Conservation (phyloP, 2,797 vertebrate species). For the Acropternis orthonyx region DNA sequence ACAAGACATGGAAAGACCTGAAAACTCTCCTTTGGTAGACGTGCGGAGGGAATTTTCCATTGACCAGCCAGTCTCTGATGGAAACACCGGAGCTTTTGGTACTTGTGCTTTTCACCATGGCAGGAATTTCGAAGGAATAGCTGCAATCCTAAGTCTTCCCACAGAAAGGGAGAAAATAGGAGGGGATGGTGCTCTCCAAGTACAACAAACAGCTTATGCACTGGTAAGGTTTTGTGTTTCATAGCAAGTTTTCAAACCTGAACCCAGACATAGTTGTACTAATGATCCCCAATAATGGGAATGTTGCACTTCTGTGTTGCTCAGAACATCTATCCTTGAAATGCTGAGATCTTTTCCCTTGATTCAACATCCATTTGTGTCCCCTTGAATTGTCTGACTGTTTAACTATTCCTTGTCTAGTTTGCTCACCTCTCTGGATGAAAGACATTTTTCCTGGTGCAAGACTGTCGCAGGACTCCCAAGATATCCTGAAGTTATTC, state of each 20-base stretch:
- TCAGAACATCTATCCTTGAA: not conserved
- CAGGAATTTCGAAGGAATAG: not conserved
- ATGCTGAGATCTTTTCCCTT: not conserved
- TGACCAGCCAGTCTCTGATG: not conserved
- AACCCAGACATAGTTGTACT: not conserved
- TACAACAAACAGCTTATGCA: not conserved
- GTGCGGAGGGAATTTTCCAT: not conserved
- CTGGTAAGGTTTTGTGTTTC: not conserved
- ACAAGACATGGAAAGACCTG: not conserved
- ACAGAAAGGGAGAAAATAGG: not conserved
- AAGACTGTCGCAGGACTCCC: not conserved
- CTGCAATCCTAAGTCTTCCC: not conserved
- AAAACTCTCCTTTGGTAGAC: not conserved
- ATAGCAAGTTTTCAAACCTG: not conserved
- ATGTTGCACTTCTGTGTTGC: not conserved
- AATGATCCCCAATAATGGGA: fast-evolving
- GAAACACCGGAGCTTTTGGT: not conserved
- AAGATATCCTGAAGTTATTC: not conserved
- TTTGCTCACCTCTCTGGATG: not conserved
- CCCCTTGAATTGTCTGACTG: not conserved
- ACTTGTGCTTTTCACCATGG: not conserved
- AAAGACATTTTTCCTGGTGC: not conserved
- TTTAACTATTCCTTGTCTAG: not conserved
- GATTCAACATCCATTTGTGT: not conserved
- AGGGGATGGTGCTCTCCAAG: not conserved